Conservation (phyloP, 2,888 invertebrate genomes). For the Apamea monoglypha region DNA sequence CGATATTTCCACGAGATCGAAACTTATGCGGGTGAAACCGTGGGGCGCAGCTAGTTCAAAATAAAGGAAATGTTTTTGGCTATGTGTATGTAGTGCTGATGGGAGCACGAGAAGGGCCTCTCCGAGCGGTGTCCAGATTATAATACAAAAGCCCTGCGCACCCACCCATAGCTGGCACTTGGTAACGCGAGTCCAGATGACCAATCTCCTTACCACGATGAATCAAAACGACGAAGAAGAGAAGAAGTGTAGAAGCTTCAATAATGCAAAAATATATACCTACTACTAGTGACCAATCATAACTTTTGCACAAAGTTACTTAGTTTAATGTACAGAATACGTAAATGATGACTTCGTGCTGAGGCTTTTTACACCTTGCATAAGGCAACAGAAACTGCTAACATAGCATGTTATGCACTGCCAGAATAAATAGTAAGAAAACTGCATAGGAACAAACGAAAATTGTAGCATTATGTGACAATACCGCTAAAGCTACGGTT, state of each 20-base stretch:
- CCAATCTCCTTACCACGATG: neutral
- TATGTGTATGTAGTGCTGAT: neutral
- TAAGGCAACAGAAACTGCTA: neutral
- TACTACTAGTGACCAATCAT: neutral
- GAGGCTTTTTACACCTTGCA: neutral
- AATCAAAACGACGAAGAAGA: neutral
- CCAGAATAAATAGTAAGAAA: neutral
- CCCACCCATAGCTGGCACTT: neutral
- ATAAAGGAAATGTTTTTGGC: neutral
- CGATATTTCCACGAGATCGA: too few species aligned
- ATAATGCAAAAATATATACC: neutral
- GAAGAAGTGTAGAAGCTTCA: neutral
- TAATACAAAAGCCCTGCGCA: neutral
- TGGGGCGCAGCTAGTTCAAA: neutral
- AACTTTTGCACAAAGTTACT: neutral
- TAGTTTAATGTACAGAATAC: neutral
- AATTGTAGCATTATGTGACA: constrained; percentile 4
- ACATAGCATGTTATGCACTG: neutral
- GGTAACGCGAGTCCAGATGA: neutral
- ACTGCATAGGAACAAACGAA: neutral
- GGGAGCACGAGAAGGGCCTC: too few species aligned
- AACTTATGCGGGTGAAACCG: too few species aligned
- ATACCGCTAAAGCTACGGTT: neutral
- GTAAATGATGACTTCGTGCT: neutral
- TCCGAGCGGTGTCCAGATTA: neutral